Evolutionary conservation across 2,113 vertebrate genomes (phyloP).

Genomic region (Pithys albifrons): DNA sequence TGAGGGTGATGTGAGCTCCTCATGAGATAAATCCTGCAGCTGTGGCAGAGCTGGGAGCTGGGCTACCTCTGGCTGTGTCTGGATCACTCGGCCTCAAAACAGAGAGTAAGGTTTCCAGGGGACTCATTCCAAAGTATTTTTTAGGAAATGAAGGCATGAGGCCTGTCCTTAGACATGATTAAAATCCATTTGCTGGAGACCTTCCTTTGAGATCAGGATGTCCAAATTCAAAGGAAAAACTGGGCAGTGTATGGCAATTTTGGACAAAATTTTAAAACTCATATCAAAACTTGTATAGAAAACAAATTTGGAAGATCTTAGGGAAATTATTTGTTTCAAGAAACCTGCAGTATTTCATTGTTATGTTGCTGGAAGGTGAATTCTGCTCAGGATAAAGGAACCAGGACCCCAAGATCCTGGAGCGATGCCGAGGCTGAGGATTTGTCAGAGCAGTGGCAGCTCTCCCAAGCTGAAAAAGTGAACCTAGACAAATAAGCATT

Average conservation of each 20-base stretch:
- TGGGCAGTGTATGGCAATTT: neutral
- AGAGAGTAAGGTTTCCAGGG: neutral
- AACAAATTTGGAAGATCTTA: neutral
- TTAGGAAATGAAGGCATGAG: neutral
- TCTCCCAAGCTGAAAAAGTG: neutral
- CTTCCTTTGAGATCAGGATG: neutral
- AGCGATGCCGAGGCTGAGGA: fast-evolving
- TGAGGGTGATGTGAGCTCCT: neutral
- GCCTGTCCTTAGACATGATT: neutral
- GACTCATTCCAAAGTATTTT: neutral
- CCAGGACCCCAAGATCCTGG: neutral
- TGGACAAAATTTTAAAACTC: neutral
- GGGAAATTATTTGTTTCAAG: fast-evolving
- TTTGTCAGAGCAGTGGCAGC: neutral
- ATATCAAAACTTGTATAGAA: neutral
- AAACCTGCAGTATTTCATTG: too few relatives aligned
- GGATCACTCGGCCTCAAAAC: neutral
- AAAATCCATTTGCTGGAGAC: neutral
- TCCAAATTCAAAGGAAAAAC: neutral
- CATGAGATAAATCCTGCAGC: too few relatives aligned
- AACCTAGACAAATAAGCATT: neutral
- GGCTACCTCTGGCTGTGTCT: neutral
- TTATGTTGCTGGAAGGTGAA: neutral
- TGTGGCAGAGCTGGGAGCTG: neutral
- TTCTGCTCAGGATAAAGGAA: neutral